Evolutionary conservation across 2,888 invertebrate genomes (phyloP), one percentile per base, ranked within the genome.

Genomic region (Nipponacmea schrenckii): DNA sequence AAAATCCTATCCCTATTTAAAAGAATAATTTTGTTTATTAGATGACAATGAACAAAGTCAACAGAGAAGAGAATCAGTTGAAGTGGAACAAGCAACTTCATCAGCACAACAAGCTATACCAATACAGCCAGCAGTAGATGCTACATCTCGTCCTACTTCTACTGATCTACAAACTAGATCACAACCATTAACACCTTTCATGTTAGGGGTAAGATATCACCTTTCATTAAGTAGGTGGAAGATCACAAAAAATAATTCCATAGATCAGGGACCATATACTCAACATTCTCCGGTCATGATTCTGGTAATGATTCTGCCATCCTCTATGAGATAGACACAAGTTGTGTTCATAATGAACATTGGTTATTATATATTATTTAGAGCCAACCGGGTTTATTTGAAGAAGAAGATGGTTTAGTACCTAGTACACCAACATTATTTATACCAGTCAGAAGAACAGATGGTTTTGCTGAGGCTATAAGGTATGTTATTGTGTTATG

Each of bases 401-500:
- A 93, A 79, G 92, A 92, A 15, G 94, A 93, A 85, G 94, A 94
- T 78, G 91, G 94, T 81, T 96, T 96, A 80, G 96, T 96, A 46
- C 96, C 96, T 20, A 94, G 95, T 72, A 96, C 96, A 15, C 95
- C 96, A 24, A 95, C 96, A 4, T 90, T 96, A 39, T 94, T 94
- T 85, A 93, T 94, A 64, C 95, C 95, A 4, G 90, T 94, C 74
- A 91, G 95, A 74, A 91, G 95, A 74, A 93, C 92, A 74, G 96
- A 96, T 88, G 95, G 95, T 69, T 95, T 95, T 90, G 95, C 95
- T 56, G 95, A 96, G 87, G 96, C 96, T 64, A 94, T 96, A 64
- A 87, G 84, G 86, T 87, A 74, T 56, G 77, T 27, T 56, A 48
- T 48, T 48, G 48, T n/a, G n/a, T n/a, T n/a, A n/a, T 39, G 8